Evolutionary conservation across 2,888 invertebrate species (phyloP), one percentile per base, ranked within the genome.

Genomic region (Andrena hattorfiana): DNA sequence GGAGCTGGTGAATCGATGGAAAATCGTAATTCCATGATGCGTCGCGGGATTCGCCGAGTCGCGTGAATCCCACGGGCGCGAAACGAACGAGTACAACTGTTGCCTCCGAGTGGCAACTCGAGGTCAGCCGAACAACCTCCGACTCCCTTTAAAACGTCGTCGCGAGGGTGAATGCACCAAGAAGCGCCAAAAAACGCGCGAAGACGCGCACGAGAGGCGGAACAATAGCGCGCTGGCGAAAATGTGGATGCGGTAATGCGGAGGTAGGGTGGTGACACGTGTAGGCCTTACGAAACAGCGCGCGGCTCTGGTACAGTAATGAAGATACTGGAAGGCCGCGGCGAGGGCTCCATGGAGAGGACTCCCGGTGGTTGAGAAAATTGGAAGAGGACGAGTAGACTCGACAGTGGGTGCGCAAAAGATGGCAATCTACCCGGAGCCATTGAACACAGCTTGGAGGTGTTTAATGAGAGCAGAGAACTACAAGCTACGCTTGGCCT

Each of bases 401-500:
- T 35, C 63, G 56, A 66, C 54, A 42, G 79, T 54, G 74, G 66
- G 86, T 85, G 87, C 81, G 87, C 88, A 80, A 88, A 88, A 89
- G 86, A 88, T 86, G 86, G 87, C 84, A 89, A 88, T 88, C 89
- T 89, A 56, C 23, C 85, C 76, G 81, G 84, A 82, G 84, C 85
- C 90, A 88, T 90, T 90, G 90, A 90, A 89, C 89, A 83, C 81
- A 72, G 83, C 87, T 85, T 71, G 84, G 86, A 86, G 85, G 88
- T 89, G 86, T 89, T 90, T 90, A 90, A 89, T 88, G 90, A 89
- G 90, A 85, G 71, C 81, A 79, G 82, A 62, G 80, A 64, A 72
- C 76, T 84, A 78, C 75, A 71, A 69, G 81, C 72, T 73, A 77
- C 78, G 81, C 83, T 79, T 84, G 89, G 87, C 88, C 88, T 72